phyloP scores from a whole-genome alignment of 64 coral and sea anemone species.

The Cladopsammia gracilis region DNA sequence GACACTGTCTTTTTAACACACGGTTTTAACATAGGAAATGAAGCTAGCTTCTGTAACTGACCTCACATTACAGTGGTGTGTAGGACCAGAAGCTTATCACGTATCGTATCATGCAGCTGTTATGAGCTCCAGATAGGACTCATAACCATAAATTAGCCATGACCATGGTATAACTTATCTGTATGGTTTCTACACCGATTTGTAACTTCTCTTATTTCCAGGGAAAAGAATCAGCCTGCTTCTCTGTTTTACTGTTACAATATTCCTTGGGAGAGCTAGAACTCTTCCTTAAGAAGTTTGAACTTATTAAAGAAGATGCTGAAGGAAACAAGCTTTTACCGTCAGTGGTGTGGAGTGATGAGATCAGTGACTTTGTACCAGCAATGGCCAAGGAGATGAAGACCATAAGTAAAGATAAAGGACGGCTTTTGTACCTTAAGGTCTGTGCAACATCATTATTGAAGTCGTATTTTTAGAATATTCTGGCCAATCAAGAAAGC shows the following conservation, averaged over 20 bases:
- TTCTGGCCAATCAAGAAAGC: too few species aligned
- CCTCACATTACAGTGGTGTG: too few species aligned
- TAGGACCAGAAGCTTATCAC: too few species aligned
- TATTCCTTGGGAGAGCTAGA: neutral
- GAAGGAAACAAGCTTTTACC: neutral
- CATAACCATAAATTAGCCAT: too few species aligned
- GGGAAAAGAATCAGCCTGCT: slow-evolving; percentile 28
- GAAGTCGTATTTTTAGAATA: too few species aligned
- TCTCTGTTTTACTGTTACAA: slow-evolving; percentile 19
- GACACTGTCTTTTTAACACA: too few species aligned
- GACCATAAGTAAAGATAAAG: neutral
- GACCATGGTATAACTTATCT: neutral
- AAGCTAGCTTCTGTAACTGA: too few species aligned
- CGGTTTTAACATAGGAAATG: too few species aligned
- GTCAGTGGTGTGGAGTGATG: slow-evolving; percentile 9
- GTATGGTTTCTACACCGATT: neutral
- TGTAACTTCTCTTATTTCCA: neutral
- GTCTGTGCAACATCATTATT: neutral
- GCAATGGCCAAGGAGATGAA: neutral
- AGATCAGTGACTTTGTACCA: slow-evolving; percentile 16
- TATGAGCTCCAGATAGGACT: too few species aligned
- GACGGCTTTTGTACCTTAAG: slow-evolving; percentile 11
- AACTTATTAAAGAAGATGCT: neutral
- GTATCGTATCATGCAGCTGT: too few species aligned
- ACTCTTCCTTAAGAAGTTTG: slow-evolving; percentile 9